These are phyloP conservation scores for Griposia aprilina DNA, from an alignment of 2,888 invertebrate species.

Conservation along the genomic window DNA sequence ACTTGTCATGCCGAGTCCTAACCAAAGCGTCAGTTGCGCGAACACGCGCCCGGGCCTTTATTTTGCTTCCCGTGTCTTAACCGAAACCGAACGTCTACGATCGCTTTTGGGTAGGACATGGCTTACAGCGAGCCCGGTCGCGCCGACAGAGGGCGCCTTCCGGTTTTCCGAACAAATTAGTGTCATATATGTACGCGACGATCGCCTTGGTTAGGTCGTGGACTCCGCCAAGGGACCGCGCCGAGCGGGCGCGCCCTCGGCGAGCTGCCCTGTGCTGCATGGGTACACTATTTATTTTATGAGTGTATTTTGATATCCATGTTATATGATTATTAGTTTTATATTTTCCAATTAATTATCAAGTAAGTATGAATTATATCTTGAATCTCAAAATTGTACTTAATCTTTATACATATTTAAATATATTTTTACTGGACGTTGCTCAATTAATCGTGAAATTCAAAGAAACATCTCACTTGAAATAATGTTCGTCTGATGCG, in stretches of 20 bases:
- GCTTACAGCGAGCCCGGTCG: no score
- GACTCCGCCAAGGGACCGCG: background rate
- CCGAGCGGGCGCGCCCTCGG: background rate
- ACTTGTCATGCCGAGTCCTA: background rate
- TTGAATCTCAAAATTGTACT: slow-evolving; percentile 83
- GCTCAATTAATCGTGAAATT: slow-evolving; percentile 52
- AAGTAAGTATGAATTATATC: slow-evolving; percentile 55
- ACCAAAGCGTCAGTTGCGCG: background rate
- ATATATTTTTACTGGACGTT: slow-evolving; percentile 25
- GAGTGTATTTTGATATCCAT: slow-evolving; percentile 65
- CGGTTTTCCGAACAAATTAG: background rate
- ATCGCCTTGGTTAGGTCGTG: background rate
- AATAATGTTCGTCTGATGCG: background rate
- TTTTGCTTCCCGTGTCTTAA: background rate
- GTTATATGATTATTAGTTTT: slow-evolving; percentile 57
- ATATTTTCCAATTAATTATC: slow-evolving; percentile 42
- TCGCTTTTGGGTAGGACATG: background rate
- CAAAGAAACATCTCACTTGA: slow-evolving; percentile 11
- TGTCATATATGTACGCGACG: no score
- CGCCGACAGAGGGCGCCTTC: background rate
- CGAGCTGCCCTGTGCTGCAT: slow-evolving; percentile 8
- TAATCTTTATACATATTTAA: slow-evolving; percentile 63
- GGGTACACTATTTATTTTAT: slow-evolving; percentile 53
- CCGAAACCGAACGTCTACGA: background rate
- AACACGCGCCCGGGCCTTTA: background rate